These are phyloP conservation scores for Cariama cristata DNA, from an alignment of 2,113 vertebrate genomes.

Conservation along the genomic window DNA sequence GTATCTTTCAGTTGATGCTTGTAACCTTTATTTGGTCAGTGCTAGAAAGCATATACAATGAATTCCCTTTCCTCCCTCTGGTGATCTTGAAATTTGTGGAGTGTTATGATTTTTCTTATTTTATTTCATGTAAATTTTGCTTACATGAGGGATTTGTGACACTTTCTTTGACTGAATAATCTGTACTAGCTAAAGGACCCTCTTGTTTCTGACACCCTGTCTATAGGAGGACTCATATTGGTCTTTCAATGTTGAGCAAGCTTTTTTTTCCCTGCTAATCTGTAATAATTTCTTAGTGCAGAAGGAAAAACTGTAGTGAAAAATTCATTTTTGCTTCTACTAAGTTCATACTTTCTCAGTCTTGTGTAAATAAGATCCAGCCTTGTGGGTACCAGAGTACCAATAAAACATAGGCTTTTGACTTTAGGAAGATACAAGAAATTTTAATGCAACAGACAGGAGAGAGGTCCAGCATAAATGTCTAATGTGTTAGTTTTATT, in stretches of 20 bases:
- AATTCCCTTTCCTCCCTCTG: constrained; percentile 65
- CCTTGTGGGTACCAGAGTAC: not conserved
- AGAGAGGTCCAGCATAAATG: constrained; percentile 35
- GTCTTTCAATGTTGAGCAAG: not conserved
- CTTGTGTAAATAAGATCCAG: not conserved
- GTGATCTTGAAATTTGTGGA: not conserved
- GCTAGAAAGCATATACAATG: constrained; percentile 45
- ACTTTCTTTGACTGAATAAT: not conserved
- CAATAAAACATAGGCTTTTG: constrained; percentile 18
- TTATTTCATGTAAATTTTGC: not conserved
- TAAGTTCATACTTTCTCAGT: not conserved
- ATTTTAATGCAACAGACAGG: constrained; percentile 56
- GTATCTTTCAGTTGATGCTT: constrained; percentile 34
- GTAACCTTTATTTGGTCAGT: constrained; percentile 57
- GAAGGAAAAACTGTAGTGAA: not conserved
- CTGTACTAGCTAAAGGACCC: not conserved
- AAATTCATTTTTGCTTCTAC: not conserved
- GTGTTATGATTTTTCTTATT: not conserved
- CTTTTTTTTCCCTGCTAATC: not conserved
- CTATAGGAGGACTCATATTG: not conserved
- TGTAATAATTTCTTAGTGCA: not conserved
- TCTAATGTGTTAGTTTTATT: constrained; percentile 66
- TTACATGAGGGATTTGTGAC: not conserved
- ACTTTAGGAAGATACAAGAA: constrained; percentile 5
- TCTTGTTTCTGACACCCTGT: constrained; percentile 7